Evolutionary conservation across 2,888 invertebrate genomes (phyloP), one percentile per base, ranked within the genome.

Genomic region (Emmelina monodactyla): DNA sequence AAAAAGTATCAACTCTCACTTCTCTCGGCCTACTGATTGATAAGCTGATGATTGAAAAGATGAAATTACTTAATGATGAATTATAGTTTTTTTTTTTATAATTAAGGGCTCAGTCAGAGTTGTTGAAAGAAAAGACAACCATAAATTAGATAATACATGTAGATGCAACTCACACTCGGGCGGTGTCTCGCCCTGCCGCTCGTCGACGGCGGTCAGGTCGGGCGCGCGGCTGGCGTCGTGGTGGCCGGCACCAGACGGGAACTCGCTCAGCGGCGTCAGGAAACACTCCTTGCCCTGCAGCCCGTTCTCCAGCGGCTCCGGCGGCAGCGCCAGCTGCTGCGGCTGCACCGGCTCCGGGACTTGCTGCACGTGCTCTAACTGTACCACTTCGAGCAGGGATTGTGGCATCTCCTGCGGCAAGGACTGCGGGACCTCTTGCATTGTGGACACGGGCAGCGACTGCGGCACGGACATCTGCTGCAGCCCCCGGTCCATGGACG

Each of bases 251-350:
- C 57, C 62, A 1, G 66, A 58, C 0, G 76, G 72, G 34, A 75
- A 58, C 53, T 81, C 81, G 3, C 68, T 65, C 57, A 79, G 44
- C 15, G 81, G 81, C 13, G 81, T 81, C 37, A 68, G 51, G 46
- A 75, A 81, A 51, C 80, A 79, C 35, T 81, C 80, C 42, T 70
- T 76, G 32, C 59, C 62, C 1, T 48, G 46, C 33, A 65, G 68
- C 32, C 48, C 52, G 32, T 70, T 67, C 38, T 68, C 69, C 5
- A 44, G 39, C 6, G 51, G 55, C 2, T 72, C 70, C 1, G 60
- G 43, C 1, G 54, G 53, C 7, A 75, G 49, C 37, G 43, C 63
- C 32, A 75, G 50, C 42, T 70, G 70, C 38, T 72, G 69, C 1
- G 66, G 61, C 4, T 55, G 51, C n/a, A 7, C n/a, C 9, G 9